Percentiles rank a stretch among this genome's conserved stretches.
Conservation (phyloP, 2,888 invertebrate genomes). For the Oscheius sp. region DNA sequence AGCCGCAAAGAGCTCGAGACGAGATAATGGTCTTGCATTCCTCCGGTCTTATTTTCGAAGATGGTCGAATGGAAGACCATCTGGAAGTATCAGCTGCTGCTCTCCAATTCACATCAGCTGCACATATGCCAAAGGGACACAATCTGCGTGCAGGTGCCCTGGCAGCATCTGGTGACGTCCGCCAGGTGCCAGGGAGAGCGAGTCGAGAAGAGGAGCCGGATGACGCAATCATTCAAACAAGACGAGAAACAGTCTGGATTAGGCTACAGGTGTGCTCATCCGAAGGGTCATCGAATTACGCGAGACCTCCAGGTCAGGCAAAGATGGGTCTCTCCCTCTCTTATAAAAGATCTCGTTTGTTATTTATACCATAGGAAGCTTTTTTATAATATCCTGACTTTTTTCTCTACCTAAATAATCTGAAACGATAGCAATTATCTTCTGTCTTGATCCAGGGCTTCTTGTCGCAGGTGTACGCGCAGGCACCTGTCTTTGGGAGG, state of each 20-base stretch:
- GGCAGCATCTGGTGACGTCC: conserved; percentile 18
- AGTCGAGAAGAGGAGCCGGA: conserved; percentile 7
- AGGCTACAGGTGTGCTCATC: conserved; percentile 12
- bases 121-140: conserved; percentile 24
- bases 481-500: conserved; percentile 21
- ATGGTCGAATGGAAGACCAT: background rate
- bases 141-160: conserved; percentile 24
- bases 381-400: background rate
- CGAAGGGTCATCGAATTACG: conserved; percentile 2
- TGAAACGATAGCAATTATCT: no score
- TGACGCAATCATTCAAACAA: conserved; percentile 19
- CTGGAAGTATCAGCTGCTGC: conserved; percentile 25
- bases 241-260: conserved; percentile 5
- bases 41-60: background rate
- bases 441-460: no score
- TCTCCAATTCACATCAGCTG: conserved; percentile 14
- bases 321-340: background rate
- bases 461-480: conserved; percentile 23
- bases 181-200: conserved; percentile 18
- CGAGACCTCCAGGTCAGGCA: background rate
- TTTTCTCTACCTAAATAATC: background rate
- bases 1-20: background rate
- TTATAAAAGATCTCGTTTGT: background rate
- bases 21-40: conserved; percentile 13
- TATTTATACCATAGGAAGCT: background rate